phyloP scores from a whole-genome alignment of 2,888 invertebrate genomes.

The Dascillus cervinus region DNA sequence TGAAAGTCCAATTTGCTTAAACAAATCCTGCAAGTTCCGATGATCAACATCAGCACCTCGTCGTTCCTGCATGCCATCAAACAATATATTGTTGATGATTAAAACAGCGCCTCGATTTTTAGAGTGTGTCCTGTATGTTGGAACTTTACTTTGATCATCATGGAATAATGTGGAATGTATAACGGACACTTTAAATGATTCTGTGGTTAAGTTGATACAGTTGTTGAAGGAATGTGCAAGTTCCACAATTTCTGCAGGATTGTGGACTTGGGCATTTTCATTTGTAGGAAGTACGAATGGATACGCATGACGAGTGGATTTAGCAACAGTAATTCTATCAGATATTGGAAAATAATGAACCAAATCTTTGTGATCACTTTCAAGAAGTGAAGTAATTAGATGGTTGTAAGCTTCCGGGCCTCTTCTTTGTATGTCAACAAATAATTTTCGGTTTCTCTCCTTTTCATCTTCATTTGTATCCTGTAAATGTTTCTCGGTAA shows the following conservation, averaged over 20 bases:
- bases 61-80: constrained; percentile 42
- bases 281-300: constrained; percentile 8
- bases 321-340: too few species aligned
- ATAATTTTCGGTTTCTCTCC: constrained; percentile 43
- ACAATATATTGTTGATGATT: constrained; percentile 55
- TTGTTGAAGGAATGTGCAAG: constrained; percentile 14
- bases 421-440: constrained; percentile 47
- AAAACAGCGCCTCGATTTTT: constrained; percentile 51
- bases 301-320: constrained; percentile 3
- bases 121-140: constrained; percentile 48
- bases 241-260: constrained; percentile 3
- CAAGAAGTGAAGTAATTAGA: constrained; percentile 41
- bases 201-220: constrained; percentile 24
- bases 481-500: too few species aligned
- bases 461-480: constrained; percentile 18
- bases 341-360: constrained; percentile 9
- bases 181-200: constrained; percentile 27
- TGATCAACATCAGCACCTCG: constrained; percentile 53
- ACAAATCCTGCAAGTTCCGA: constrained; percentile 51
- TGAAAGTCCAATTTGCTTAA: constrained; percentile 52
- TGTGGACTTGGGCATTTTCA: background rate
- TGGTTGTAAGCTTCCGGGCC: constrained; percentile 51
- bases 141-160: constrained; percentile 38
- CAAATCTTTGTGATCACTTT: constrained; percentile 14
- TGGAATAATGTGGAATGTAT: constrained; percentile 41